Percentiles rank a stretch among this genome's conserved stretches.
These are phyloP conservation scores for Jacana jacana DNA, from an alignment of 2,113 vertebrate species.

Conservation along the genomic window DNA sequence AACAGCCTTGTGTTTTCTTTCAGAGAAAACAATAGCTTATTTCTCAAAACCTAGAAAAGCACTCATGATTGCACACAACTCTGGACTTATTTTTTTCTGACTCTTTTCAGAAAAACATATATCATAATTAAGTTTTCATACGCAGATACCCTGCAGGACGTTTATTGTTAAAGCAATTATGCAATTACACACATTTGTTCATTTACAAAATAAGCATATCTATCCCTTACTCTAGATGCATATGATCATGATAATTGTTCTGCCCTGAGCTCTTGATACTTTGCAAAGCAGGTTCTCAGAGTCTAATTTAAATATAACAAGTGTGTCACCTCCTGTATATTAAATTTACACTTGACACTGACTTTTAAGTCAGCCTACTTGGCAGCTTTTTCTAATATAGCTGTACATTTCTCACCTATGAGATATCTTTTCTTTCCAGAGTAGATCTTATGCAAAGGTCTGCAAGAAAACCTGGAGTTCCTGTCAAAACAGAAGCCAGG, in stretches of 20 bases:
- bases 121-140: background rate
- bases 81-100: background rate
- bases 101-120: background rate
- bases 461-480: background rate
- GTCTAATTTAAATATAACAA: slow-evolving; percentile 32
- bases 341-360: slow-evolving; percentile 3
- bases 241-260: background rate
- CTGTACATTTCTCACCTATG: slow-evolving; percentile 22
- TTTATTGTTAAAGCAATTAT: slow-evolving; percentile 4
- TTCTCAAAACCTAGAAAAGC: background rate
- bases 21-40: background rate
- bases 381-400: slow-evolving; percentile 23
- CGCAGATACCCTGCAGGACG: background rate
- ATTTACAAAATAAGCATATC: background rate
- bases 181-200: background rate
- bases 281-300: background rate
- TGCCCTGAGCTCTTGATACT: background rate
- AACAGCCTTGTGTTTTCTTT: background rate
- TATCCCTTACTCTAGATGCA: background rate
- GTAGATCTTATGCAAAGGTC: background rate
- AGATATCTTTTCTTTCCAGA: background rate
- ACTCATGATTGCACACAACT: background rate
- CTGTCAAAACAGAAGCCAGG: background rate
- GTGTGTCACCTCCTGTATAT: background rate
- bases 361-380: slow-evolving; percentile 26